A percentile compares a stretch with the other conserved stretches of the same genome.
phyloP scores from a whole-genome alignment of 2,888 invertebrate genomes.

The Eupithecia tripunctaria region DNA sequence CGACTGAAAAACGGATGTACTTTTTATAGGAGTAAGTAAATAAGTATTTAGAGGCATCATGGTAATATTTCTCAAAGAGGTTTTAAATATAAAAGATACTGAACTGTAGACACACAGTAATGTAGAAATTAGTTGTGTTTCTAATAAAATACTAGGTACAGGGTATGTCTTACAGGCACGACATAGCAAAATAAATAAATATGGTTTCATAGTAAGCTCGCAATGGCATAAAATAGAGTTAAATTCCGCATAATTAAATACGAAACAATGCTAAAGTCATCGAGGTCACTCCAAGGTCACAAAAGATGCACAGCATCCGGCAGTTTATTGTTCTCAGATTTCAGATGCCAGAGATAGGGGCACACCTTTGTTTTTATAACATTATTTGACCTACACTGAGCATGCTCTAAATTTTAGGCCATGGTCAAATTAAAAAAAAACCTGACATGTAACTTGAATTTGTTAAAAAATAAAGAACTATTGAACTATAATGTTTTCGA shows the following conservation, averaged over 20 bases:
- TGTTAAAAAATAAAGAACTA: too few relatives aligned
- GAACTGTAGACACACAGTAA: neutral
- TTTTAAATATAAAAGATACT: neutral
- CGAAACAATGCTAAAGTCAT: slow-evolving; percentile 45
- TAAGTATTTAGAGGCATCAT: neutral
- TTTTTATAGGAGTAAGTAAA: neutral
- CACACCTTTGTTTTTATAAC: slow-evolving; percentile 58
- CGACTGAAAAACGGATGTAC: too few relatives aligned
- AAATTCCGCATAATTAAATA: slow-evolving; percentile 41
- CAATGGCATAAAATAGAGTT: slow-evolving; percentile 1
- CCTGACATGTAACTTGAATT: too few relatives aligned
- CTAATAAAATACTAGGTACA: neutral
- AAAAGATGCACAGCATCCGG: slow-evolving; percentile 67
- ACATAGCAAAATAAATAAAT: neutral
- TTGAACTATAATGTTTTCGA: neutral
- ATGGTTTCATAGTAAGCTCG: neutral
- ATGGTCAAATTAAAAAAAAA: too few relatives aligned
- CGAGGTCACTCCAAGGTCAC: slow-evolving; percentile 55
- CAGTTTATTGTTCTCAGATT: slow-evolving; percentile 64
- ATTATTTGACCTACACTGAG: slow-evolving; percentile 32
- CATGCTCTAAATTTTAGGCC: neutral
- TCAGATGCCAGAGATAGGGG: slow-evolving; percentile 57
- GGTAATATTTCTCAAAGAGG: neutral
- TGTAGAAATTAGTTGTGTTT: neutral
- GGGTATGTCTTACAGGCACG: neutral